phyloP scores from a whole-genome alignment of 2,797 vertebrate species.

The Sebastes matsubarae region DNA sequence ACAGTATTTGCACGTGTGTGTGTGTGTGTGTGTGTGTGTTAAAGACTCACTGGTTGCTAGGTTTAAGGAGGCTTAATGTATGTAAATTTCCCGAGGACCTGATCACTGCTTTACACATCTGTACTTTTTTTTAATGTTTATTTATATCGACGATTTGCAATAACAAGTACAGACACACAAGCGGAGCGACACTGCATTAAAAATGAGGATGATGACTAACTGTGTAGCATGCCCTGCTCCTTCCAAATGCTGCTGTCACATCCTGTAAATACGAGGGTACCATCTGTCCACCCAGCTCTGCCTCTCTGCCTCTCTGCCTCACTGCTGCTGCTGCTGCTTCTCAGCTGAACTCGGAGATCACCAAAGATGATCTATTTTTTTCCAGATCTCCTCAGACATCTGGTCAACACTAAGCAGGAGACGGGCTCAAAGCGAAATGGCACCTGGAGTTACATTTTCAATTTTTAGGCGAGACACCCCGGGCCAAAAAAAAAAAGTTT shows the following conservation, averaged over 20 bases:
- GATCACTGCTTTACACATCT: slow-evolving; percentile 29
- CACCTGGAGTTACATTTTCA: not conserved
- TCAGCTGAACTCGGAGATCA: slow-evolving; percentile 34
- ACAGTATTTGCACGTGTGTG: slow-evolving; percentile 10
- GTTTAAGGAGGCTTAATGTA: slow-evolving; percentile 6
- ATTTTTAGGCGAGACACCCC: no score
- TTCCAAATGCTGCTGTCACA: slow-evolving; percentile 69
- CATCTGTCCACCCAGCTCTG: slow-evolving; percentile 70
- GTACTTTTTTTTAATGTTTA: slow-evolving; percentile 11
- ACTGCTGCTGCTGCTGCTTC: slow-evolving; percentile 7
- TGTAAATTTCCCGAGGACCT: slow-evolving; percentile 2
- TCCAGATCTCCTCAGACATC: slow-evolving; percentile 3
- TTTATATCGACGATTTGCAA: slow-evolving; percentile 22
- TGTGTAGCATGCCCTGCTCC: slow-evolving; percentile 52
- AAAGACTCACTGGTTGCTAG: slow-evolving; percentile 23
- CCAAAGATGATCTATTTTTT: slow-evolving; percentile 31
- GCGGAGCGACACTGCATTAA: slow-evolving; percentile 27
- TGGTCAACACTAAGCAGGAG: not conserved
- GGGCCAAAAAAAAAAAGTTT: no score
- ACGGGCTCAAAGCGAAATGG: not conserved
- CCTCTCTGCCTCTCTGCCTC: slow-evolving; percentile 44
- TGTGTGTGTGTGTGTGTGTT: not conserved
- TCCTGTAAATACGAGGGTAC: slow-evolving; percentile 65
- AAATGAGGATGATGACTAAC: slow-evolving; percentile 65
- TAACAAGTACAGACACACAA: not conserved